These are phyloP conservation scores for Remorina albescens DNA, from an alignment of 2,797 vertebrate genomes.

Conservation along the genomic window DNA sequence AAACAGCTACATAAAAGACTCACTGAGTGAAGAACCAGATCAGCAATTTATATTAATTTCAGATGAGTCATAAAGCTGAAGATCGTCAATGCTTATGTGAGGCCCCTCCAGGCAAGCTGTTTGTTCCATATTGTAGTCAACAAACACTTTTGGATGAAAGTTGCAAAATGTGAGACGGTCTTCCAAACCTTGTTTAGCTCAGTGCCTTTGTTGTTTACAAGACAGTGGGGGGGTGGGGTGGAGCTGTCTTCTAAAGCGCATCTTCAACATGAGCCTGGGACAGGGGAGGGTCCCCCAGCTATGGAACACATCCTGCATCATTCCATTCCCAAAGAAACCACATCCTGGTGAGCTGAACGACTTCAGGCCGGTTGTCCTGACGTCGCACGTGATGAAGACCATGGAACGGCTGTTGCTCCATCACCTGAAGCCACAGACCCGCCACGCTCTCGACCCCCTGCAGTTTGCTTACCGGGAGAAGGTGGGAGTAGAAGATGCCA, in stretches of 20 bases:
- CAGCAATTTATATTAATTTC: conserved; percentile 36
- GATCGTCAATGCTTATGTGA: conserved; percentile 3
- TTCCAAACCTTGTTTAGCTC: conserved; percentile 4
- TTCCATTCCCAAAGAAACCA: too few relatives aligned
- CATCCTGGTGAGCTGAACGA: too few relatives aligned
- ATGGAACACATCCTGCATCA: too few relatives aligned
- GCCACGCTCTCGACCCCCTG: too few relatives aligned
- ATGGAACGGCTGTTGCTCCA: too few relatives aligned
- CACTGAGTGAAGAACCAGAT: conserved; percentile 11
- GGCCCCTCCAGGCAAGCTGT: conserved; percentile 3
- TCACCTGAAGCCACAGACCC: too few relatives aligned
- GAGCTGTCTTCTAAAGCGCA: conserved; percentile 16
- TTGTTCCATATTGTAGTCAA: neutral
- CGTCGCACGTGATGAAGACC: too few relatives aligned
- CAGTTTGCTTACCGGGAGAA: too few relatives aligned
- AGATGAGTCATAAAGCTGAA: conserved; percentile 33
- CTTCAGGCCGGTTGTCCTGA: too few relatives aligned
- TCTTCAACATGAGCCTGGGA: too few relatives aligned
- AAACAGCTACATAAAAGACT: conserved; percentile 38
- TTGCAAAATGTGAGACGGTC: neutral
- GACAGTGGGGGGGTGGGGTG: neutral
- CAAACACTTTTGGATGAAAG: neutral
- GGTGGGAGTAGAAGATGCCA: too few relatives aligned
- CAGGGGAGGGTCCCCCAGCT: too few relatives aligned
- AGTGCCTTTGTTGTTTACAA: conserved; percentile 29